Evolutionary conservation across 2,888 invertebrate genomes (phyloP), one percentile per base, ranked within the genome.

Genomic region (Holacanthella duospinosa): DNA sequence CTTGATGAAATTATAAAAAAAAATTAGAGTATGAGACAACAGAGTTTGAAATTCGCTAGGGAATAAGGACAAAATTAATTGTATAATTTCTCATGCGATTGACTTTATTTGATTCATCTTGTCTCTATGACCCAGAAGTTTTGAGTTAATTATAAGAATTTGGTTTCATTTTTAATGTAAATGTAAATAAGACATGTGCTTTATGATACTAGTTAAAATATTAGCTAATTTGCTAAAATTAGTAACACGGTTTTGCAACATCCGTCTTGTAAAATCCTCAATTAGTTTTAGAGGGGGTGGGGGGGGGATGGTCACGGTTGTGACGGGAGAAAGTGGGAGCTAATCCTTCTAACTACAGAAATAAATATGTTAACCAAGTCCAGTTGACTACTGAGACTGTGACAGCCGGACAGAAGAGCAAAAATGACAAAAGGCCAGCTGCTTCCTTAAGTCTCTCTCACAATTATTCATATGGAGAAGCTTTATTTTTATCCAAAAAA

Each of bases 1-100:
- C n/a, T n/a, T n/a, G n/a, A n/a, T n/a, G n/a, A n/a, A n/a, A n/a
- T n/a, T n/a, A n/a, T n/a, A n/a, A n/a, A 36, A 36, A 36, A 36
- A 6, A 36, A 36, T 36, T 36, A 16, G 36, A 36, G 36, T 36
- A 36, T 36, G 36, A 48, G 19, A 48, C 19, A 21, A 48, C 4
- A 21, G 48, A 48, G 4, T n/a, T 48, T 4, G 48, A 21, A n/a
- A 21, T 48, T 48, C 48, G 48, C 48, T 21, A 9, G 48, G 48
- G 48, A 48, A 48, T 48, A 4, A 21, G 48, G 48, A 48, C 54
- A n/a, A n/a, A 53, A 53, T 53, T n/a, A 12, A 53, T 53, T 53
- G 21, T 53, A 6, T 43, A n/a, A 43, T 12, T 12, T n/a, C 43
- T 12, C 43, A 43, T 43, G n/a, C n/a, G n/a, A n/a, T n/a, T n/a